Percentiles rank a stretch among this genome's conserved stretches.
Evolutionary conservation across 2,797 vertebrate species (phyloP).

Genomic region (Peromyscus attwateri): DNA sequence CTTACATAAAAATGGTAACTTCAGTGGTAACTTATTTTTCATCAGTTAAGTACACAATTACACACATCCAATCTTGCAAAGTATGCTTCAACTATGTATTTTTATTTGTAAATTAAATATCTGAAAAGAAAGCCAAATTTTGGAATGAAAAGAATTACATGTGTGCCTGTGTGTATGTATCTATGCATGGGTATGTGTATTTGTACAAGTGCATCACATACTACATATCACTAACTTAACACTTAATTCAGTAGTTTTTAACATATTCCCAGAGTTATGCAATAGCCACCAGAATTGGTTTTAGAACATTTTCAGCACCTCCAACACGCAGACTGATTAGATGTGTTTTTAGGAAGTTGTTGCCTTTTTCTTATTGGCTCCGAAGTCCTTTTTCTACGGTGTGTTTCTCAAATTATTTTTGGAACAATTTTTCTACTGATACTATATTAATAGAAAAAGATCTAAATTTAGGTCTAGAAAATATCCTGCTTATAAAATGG

Average conservation of each 20-base stretch:
- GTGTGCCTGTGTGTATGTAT: neutral
- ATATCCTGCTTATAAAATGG: conserved; percentile 47
- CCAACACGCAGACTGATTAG: neutral
- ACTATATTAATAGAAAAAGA: conserved; percentile 58
- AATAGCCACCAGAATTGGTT: neutral
- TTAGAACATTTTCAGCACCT: neutral
- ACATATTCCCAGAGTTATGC: neutral
- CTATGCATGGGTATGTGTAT: neutral
- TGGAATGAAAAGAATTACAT: neutral
- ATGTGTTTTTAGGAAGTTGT: neutral
- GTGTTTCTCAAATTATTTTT: conserved; percentile 71
- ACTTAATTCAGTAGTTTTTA: neutral
- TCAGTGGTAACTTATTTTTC: neutral
- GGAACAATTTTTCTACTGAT: conserved; percentile 50
- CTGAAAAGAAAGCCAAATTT: neutral
- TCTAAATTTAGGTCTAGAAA: conserved; percentile 69
- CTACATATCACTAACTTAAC: neutral
- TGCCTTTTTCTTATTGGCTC: neutral
- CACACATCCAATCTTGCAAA: neutral
- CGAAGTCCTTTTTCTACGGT: neutral
- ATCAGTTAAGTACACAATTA: neutral
- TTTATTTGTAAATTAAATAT: conserved; percentile 20
- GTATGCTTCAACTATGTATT: neutral
- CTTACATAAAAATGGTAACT: neutral
- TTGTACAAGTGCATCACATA: neutral